Base-by-base conservation (phyloP, 37 sponge, comb jelly and placozoan species). In the Oscarella lobularis region DNA sequence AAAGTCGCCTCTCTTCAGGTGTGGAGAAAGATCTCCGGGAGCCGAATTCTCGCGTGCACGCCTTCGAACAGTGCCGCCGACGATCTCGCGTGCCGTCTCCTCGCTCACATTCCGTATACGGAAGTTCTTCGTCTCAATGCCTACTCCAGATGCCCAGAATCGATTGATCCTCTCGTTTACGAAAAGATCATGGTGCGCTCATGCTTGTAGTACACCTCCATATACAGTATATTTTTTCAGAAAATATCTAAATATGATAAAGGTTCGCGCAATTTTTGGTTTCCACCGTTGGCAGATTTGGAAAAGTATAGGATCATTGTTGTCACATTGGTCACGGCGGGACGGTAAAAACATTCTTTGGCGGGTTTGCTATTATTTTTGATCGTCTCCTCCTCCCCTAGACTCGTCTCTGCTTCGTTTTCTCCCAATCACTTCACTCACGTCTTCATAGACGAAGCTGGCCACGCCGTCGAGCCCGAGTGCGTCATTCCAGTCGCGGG, bases 401-500 rank as follows among this genome's bases (percentile, higher is more conserved):
- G 78, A 3, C 35, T 90, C n/a, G 71, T 68, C 35, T 68, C 71
- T 5, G 71, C 71, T 14, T 74, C 75, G 5, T 72, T 90, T 55
- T 3, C 84, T 29, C 76, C 72, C 67, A 78, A 79, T 2, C 84
- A 81, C 67, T 90, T 90, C 76, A 79, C 84, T 4, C 87, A 86
- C 60, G 84, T 90, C 6, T 83, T 90, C 83, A 74, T 90, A 14
- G 90, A 90, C 39, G 90, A 90, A 72, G 79, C 84, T 6, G 90
- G 90, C 3, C 90, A 90, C 68, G 90, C 90, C 2, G 81, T 81
- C 3, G 90, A 86, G 78, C 87, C 90, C 0, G 90, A 90, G 79
- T 77, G 81, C 35, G 66, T 90, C 6, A 40, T 86, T 2, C 84
- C 90, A 1, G 33, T 83, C 2, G 67, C 84, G 35, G 40, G 83